phyloP scores from a whole-genome alignment of 2,888 invertebrate genomes.

The Euplagia quadripunctaria region DNA sequence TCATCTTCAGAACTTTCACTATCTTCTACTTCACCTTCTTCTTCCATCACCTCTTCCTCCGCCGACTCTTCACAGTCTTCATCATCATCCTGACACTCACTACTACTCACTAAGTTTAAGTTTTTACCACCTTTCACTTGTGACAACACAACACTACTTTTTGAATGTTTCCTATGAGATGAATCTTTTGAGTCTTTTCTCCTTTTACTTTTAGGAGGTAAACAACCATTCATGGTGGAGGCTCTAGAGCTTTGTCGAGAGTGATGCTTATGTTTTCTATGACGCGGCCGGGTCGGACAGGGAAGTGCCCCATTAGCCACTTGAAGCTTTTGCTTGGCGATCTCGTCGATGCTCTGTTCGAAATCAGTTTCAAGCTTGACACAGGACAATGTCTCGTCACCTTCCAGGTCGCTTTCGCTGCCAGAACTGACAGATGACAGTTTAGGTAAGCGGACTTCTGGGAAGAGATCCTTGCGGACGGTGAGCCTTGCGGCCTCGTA shows the following conservation, averaged over 20 bases:
- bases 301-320: slow-evolving; percentile 73
- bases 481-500: slow-evolving; percentile 82
- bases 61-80: slow-evolving; percentile 63
- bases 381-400: slow-evolving; percentile 71
- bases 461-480: slow-evolving; percentile 85
- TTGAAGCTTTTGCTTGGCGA: slow-evolving; percentile 77
- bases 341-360: slow-evolving; percentile 84
- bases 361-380: slow-evolving; percentile 85
- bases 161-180: slow-evolving; percentile 72
- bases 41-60: slow-evolving; percentile 55
- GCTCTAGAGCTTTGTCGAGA: slow-evolving; percentile 73
- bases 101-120: slow-evolving; percentile 85
- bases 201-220: slow-evolving; percentile 74
- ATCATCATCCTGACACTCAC: slow-evolving; percentile 78
- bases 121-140: slow-evolving; percentile 86
- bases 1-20: slow-evolving; percentile 82
- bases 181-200: slow-evolving; percentile 80
- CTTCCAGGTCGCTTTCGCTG: slow-evolving; percentile 64
- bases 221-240: slow-evolving; percentile 72
- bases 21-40: slow-evolving; percentile 58
- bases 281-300: slow-evolving; percentile 72
- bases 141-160: slow-evolving; percentile 69
- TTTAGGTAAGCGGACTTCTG: slow-evolving; percentile 70
- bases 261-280: slow-evolving; percentile 80
- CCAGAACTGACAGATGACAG: slow-evolving; percentile 62